These are phyloP conservation scores for Matsumyia berberina DNA, from an alignment of 2,888 invertebrate genomes.

Conservation along the genomic window DNA sequence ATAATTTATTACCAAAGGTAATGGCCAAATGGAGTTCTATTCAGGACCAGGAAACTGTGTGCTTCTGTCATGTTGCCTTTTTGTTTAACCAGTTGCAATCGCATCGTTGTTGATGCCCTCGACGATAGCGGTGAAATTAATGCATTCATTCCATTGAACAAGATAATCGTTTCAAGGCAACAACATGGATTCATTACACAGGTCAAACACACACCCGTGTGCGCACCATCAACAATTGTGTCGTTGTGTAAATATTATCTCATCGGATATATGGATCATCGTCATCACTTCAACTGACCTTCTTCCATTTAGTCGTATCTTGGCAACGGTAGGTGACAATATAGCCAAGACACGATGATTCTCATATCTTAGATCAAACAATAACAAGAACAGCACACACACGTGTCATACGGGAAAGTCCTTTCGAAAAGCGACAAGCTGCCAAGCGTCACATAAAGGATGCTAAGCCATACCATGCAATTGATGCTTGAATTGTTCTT, in stretches of 20 bases:
- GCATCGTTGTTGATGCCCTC: constrained; percentile 51
- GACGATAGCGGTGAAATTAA: constrained; percentile 57
- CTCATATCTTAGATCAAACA: constrained; percentile 62
- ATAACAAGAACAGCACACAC: constrained; percentile 39
- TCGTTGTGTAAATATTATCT: constrained; percentile 51
- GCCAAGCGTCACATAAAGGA: constrained; percentile 13
- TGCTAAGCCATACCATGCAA: constrained; percentile 41
- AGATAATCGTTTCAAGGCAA: constrained; percentile 73
- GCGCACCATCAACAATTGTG: not conserved
- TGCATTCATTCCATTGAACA: constrained; percentile 73
- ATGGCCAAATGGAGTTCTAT: constrained; percentile 69
- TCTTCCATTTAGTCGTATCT: constrained; percentile 9
- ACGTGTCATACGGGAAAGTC: not conserved
- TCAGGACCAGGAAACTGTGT: constrained; percentile 61
- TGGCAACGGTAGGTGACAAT: constrained; percentile 59
- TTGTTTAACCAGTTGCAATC: constrained; percentile 73
- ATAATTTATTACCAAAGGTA: constrained; percentile 72
- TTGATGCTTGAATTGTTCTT: constrained; percentile 70
- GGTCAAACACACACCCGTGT: constrained; percentile 8
- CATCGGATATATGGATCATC: constrained; percentile 1
- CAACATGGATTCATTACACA: constrained; percentile 59
- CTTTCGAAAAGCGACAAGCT: constrained; percentile 11
- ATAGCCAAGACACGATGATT: constrained; percentile 68
- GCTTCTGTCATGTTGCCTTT: constrained; percentile 69
- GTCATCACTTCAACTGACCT: constrained; percentile 9